A percentile compares a stretch with the other conserved stretches of the same genome.
Conservation (phyloP, 1,140 invertebrate species). For the Trichoplusia ni region DNA sequence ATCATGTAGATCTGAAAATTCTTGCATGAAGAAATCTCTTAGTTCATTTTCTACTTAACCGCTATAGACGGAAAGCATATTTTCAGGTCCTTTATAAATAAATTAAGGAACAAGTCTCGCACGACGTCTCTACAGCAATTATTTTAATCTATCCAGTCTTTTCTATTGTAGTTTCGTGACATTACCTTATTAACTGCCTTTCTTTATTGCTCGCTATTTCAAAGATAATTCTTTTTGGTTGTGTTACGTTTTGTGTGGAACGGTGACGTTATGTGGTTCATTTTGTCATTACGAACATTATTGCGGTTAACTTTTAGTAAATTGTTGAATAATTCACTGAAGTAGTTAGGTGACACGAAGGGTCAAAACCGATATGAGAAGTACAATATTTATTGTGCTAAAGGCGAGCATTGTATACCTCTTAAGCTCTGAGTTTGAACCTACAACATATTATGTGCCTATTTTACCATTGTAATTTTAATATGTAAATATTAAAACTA, state of each 20-base stretch:
- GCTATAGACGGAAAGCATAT: too few relatives aligned
- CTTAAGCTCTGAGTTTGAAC: too few relatives aligned
- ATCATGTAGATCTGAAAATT: too few relatives aligned
- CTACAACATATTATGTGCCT: too few relatives aligned
- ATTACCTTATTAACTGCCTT: slow-evolving; percentile 35
- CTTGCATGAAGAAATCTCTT: too few relatives aligned
- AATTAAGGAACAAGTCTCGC: background rate
- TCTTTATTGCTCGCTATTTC: slow-evolving; percentile 25
- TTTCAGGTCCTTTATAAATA: too few relatives aligned
- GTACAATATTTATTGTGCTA: too few relatives aligned
- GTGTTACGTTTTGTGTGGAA: slow-evolving; percentile 2
- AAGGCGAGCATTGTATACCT: too few relatives aligned
- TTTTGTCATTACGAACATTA: slow-evolving; percentile 24
- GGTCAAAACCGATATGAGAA: too few relatives aligned
- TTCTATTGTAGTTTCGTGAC: slow-evolving; percentile 24
- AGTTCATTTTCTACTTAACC: too few relatives aligned
- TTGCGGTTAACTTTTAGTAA: background rate
- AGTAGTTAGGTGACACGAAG: background rate
- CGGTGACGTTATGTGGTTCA: slow-evolving; percentile 15
- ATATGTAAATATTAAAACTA: too few relatives aligned
- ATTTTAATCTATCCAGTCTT: background rate
- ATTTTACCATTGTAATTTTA: too few relatives aligned
- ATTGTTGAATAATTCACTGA: background rate
- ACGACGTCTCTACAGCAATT: background rate
- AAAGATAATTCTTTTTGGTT: slow-evolving; percentile 30